Percentiles rank a stretch among this genome's conserved stretches.
Conservation (phyloP, 1,140 invertebrate genomes). For the Eciton burchellii region DNA sequence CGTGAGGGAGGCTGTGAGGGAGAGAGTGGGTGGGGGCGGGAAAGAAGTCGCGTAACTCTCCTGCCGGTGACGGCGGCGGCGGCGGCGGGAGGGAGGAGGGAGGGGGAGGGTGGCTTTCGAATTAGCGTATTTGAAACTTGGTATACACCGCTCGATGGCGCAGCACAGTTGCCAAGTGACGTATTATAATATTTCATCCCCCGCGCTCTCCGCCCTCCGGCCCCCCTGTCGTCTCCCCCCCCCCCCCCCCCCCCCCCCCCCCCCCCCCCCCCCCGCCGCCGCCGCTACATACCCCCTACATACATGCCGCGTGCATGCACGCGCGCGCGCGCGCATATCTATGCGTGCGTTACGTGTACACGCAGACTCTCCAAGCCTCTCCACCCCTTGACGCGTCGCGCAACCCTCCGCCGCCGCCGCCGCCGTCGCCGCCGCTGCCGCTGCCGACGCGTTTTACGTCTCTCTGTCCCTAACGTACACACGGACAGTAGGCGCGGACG, state of each 20-base stretch:
- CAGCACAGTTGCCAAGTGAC: conserved; percentile 84
- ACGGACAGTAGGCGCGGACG: conserved; percentile 75
- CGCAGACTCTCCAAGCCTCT: conserved; percentile 54
- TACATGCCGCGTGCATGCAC: conserved; percentile 52
- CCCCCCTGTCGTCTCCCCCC: too few species aligned
- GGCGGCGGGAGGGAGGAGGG: conserved; percentile 40
- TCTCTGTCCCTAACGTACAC: conserved; percentile 73
- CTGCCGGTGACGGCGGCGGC: conserved; percentile 57
- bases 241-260: too few species aligned
- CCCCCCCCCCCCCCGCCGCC: too few species aligned
- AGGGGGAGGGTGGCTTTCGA: conserved; percentile 73
- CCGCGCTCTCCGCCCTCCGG: conserved; percentile 56
- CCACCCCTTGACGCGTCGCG: conserved; percentile 68
- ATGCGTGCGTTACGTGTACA: conserved; percentile 16
- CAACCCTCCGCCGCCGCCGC: conserved; percentile 53
- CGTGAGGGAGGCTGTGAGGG: conserved; percentile 2
- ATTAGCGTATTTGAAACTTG: conserved; percentile 80
- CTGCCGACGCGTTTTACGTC: conserved; percentile 74
- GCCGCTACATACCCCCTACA: too few species aligned
- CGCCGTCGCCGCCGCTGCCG: conserved; percentile 48
- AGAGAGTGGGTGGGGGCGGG: neutral
- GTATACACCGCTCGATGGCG: conserved; percentile 82
- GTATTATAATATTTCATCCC: conserved; percentile 85
- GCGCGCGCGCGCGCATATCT: neutral
- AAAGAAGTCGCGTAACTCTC: conserved; percentile 68